These are phyloP conservation scores for Cliona cf. orientalis DNA, from an alignment of 37 sponge, comb jelly and placozoan species.

Conservation along the genomic window DNA sequence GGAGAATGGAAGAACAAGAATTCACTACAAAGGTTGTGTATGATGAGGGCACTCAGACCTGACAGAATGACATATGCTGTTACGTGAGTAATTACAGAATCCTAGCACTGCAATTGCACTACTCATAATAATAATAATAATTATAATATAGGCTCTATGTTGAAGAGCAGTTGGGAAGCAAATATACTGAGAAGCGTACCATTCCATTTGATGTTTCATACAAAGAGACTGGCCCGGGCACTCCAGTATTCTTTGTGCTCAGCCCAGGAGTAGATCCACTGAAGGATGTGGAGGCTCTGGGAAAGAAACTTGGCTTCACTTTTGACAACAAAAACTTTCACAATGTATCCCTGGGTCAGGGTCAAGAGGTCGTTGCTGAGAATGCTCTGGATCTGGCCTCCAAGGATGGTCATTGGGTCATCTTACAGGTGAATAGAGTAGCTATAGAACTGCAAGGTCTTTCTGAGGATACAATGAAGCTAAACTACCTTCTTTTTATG, in stretches of 20 bases:
- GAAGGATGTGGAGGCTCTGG: slow-evolving; percentile 96
- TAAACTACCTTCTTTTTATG: no score
- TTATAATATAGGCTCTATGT: slow-evolving; percentile 79
- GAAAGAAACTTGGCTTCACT: slow-evolving; percentile 95
- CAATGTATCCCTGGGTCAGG: slow-evolving; percentile 98
- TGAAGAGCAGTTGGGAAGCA: slow-evolving; percentile 93
- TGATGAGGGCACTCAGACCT: slow-evolving; percentile 96
- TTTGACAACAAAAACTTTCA: slow-evolving; percentile 86
- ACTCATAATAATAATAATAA: no score
- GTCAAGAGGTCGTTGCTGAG: slow-evolving; percentile 98
- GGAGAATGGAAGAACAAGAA: slow-evolving; percentile 99
- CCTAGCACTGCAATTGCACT: neutral
- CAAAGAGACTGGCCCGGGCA: slow-evolving; percentile 93
- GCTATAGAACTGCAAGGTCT: no score
- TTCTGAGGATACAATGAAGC: no score
- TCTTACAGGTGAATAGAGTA: slow-evolving; percentile 64
- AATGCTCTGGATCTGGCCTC: slow-evolving; percentile 91
- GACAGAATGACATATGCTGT: slow-evolving; percentile 99
- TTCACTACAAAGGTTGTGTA: slow-evolving; percentile 96
- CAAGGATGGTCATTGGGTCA: slow-evolving; percentile 97
- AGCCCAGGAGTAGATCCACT: slow-evolving; percentile 98
- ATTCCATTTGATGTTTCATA: slow-evolving; percentile 94
- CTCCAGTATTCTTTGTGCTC: slow-evolving; percentile 98
- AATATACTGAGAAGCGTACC: slow-evolving; percentile 84
- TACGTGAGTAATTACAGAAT: slow-evolving; percentile 34